Conservation (phyloP, 2,113 vertebrate genomes). For the Seriola aureovittata region DNA sequence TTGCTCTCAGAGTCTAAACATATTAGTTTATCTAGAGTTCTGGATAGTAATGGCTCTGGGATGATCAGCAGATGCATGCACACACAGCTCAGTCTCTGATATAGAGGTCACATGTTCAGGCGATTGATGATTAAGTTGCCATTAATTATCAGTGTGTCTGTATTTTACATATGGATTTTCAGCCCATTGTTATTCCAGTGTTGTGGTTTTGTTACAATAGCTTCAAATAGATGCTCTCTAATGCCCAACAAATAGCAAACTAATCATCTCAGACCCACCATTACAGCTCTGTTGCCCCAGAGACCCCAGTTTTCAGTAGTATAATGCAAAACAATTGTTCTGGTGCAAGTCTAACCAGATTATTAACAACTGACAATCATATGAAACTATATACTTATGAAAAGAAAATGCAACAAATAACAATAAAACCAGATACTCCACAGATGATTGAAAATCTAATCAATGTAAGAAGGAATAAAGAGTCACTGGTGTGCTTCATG, state of each 20-base stretch:
- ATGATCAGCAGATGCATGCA: slow-evolving; percentile 44
- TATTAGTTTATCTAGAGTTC: not conserved
- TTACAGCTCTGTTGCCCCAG: slow-evolving; percentile 28
- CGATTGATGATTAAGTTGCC: slow-evolving; percentile 8
- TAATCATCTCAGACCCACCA: slow-evolving; percentile 3
- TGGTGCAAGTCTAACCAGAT: slow-evolving; percentile 76
- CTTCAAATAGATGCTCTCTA: slow-evolving; percentile 47
- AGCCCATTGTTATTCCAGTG: slow-evolving; percentile 69
- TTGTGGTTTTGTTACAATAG: slow-evolving; percentile 60
- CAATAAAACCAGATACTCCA: not conserved
- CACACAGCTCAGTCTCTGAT: slow-evolving; percentile 17
- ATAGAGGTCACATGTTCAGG: slow-evolving; percentile 32
- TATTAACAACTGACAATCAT: slow-evolving; percentile 40
- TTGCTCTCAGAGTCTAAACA: slow-evolving; percentile 8
- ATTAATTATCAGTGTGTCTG: slow-evolving; percentile 14
- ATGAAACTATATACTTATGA: slow-evolving; percentile 22
- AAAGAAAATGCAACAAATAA: slow-evolving; percentile 18
- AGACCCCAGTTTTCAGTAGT: slow-evolving; percentile 75
- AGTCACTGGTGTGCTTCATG: slow-evolving; percentile 33
- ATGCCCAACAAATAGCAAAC: slow-evolving; percentile 57
- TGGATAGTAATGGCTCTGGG: not conserved
- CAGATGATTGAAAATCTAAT: slow-evolving; percentile 4
- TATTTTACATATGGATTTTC: slow-evolving; percentile 31
- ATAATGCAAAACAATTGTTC: slow-evolving; percentile 65
- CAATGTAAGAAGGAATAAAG: not conserved